Evolutionary conservation across 2,888 invertebrate genomes (phyloP).

Genomic region (Standfussiana lucernea): DNA sequence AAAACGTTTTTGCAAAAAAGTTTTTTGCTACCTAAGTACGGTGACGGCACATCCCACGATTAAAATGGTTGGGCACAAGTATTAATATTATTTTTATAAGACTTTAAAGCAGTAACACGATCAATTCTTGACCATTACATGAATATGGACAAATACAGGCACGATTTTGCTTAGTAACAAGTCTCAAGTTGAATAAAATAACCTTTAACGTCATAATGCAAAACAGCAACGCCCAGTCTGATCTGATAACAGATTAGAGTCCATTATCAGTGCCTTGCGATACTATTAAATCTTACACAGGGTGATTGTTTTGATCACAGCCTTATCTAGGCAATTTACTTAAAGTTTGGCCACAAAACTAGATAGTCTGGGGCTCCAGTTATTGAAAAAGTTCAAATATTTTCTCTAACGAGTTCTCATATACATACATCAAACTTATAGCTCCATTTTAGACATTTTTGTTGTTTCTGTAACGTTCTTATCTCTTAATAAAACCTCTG

Average conservation of each 20-base stretch:
- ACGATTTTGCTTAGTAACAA: not conserved
- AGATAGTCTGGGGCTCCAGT: not conserved
- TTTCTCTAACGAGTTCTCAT: not conserved
- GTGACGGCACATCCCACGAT: not conserved
- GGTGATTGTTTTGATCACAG: not conserved
- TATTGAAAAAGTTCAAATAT: not conserved
- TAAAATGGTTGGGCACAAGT: no score
- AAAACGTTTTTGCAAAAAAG: no score
- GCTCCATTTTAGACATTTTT: not conserved
- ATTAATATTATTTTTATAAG: no score
- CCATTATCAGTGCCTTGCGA: constrained; percentile 44
- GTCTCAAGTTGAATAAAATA: not conserved
- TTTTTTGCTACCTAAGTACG: no score
- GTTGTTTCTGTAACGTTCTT: not conserved
- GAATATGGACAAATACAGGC: not conserved
- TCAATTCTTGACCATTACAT: not conserved
- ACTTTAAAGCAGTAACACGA: no score
- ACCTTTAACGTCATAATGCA: constrained; percentile 21
- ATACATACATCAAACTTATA: no score
- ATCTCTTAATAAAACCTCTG: not conserved
- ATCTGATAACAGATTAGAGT: constrained; percentile 49
- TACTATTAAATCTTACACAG: constrained; percentile 35
- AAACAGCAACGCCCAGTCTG: constrained; percentile 23
- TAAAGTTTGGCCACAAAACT: not conserved
- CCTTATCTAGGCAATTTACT: not conserved